Evolutionary conservation across 2,888 invertebrate species (phyloP).

Genomic region (Homarus gammarus): DNA sequence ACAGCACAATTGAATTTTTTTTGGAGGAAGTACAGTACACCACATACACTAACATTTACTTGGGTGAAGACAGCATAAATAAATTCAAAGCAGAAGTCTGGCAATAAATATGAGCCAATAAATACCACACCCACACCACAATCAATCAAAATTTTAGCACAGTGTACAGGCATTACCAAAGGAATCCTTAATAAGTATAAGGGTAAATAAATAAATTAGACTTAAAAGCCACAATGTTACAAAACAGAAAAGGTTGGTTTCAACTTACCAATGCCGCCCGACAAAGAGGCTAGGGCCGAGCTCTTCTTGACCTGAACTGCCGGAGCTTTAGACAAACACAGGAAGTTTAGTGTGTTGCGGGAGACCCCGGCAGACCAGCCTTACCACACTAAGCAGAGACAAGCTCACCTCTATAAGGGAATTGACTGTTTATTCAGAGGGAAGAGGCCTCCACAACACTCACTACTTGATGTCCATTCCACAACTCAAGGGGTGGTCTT

Average conservation of each 20-base stretch:
- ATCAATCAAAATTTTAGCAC: not conserved
- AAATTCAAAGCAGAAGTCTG: not conserved
- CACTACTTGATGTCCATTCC: slow-evolving; percentile 18
- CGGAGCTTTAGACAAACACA: slow-evolving; percentile 75
- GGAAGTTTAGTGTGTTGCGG: slow-evolving; percentile 71
- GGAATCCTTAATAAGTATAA: slow-evolving; percentile 34
- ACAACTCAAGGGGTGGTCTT: slow-evolving; percentile 22
- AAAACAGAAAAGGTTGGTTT: slow-evolving; percentile 50
- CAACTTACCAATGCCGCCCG: slow-evolving; percentile 73
- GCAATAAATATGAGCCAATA: not conserved
- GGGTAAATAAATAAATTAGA: slow-evolving; percentile 26
- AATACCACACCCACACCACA: not conserved
- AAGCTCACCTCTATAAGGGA: slow-evolving; percentile 72
- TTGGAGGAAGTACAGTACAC: not conserved
- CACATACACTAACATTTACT: not conserved
- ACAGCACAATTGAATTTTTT: not conserved
- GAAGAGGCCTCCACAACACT: slow-evolving; percentile 58
- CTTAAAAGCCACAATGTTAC: slow-evolving; percentile 40
- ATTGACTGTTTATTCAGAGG: slow-evolving; percentile 67
- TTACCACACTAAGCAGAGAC: slow-evolving; percentile 68
- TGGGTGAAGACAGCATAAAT: not conserved
- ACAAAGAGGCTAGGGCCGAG: slow-evolving; percentile 76
- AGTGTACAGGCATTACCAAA: slow-evolving; percentile 45
- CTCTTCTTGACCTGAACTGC: slow-evolving; percentile 76
- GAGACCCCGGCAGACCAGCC: slow-evolving; percentile 56